Conservation (phyloP, 2,113 vertebrate species). For the Toxotes chatareus region DNA sequence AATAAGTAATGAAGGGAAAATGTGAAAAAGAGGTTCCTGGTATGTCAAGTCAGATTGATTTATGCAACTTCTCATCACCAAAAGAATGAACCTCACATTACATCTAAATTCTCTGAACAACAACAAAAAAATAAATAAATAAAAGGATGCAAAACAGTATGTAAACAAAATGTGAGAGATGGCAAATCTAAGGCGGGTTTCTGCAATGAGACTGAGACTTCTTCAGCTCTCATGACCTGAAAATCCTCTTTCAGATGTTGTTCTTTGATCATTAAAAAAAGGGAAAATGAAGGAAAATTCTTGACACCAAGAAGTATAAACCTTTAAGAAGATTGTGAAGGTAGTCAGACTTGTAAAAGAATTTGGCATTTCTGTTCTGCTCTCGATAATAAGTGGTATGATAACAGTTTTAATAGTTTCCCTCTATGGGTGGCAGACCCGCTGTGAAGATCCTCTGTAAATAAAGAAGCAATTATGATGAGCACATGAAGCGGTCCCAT, state of each 20-base stretch:
- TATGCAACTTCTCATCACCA: no score
- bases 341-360: not conserved
- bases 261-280: slow-evolving; percentile 33
- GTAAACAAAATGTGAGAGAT: not conserved
- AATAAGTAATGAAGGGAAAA: no score
- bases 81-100: no score
- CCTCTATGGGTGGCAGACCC: not conserved
- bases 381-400: not conserved
- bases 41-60: no score
- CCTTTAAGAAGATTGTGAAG: slow-evolving; percentile 9
- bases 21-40: no score
- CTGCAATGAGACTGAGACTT: not conserved
- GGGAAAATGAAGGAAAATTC: not conserved
- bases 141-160: not conserved
- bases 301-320: not conserved
- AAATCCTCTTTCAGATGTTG: slow-evolving; percentile 24
- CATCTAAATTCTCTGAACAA: no score
- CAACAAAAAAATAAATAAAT: not conserved
- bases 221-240: not conserved
- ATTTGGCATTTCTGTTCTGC: not conserved
- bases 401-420: no score
- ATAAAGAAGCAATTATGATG: not conserved
- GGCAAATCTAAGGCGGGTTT: not conserved
- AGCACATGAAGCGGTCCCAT: not conserved
- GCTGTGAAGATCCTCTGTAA: no score